Conservation (phyloP, 2,888 invertebrate genomes). For the Apodemia hepburni region DNA sequence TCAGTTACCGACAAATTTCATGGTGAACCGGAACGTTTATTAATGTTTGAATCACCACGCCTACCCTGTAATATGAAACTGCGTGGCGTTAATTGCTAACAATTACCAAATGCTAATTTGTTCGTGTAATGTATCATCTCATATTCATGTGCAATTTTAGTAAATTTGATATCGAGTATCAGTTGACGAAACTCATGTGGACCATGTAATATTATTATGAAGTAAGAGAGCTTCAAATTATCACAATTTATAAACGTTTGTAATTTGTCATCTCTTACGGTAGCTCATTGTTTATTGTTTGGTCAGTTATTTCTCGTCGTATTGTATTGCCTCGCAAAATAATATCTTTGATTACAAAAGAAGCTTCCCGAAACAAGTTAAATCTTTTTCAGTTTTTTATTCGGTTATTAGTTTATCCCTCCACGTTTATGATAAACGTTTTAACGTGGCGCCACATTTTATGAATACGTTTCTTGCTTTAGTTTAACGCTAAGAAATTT, state of each 20-base stretch:
- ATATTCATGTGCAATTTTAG: too few species aligned
- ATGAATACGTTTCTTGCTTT: too few species aligned
- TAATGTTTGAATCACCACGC: too few species aligned
- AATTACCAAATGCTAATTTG: too few species aligned
- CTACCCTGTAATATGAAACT: too few species aligned
- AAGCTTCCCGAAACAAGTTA: background rate
- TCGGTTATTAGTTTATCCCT: background rate
- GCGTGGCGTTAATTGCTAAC: too few species aligned
- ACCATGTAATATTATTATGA: background rate
- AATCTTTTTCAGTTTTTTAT: background rate
- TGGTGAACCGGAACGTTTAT: too few species aligned
- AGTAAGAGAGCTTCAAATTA: conserved; percentile 9
- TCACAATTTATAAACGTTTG: background rate
- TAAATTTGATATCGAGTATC: background rate
- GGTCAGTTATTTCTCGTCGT: background rate
- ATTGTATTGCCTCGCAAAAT: background rate
- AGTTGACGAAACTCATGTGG: background rate
- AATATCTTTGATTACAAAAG: background rate
- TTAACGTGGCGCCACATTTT: background rate
- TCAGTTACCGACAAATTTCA: too few species aligned
- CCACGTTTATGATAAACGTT: background rate
- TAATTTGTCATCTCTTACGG: conserved; percentile 9
- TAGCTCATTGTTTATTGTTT: conserved; percentile 4
- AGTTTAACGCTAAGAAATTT: too few species aligned
- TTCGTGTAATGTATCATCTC: too few species aligned